These are phyloP conservation scores for Ceratina japonica DNA, from an alignment of 1,140 invertebrate genomes.

Conservation along the genomic window DNA sequence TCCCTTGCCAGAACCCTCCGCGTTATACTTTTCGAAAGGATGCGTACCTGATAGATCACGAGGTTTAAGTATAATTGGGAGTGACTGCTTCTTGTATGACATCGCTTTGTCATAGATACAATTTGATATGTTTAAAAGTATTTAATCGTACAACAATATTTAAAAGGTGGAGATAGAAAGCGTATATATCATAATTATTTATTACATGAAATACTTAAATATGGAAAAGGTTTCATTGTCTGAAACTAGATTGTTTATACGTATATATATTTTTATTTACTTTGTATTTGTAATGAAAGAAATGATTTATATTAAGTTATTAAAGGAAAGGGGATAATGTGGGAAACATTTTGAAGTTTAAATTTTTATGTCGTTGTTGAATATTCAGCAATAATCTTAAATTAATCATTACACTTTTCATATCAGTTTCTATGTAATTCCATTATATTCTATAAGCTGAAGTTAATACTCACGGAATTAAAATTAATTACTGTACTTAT, in stretches of 20 bases:
- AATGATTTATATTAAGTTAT: neutral
- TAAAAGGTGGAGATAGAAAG: neutral
- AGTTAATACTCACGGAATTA: slow-evolving; percentile 16
- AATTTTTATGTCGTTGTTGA: neutral
- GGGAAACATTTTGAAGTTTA: neutral
- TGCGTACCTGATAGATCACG: slow-evolving; percentile 81
- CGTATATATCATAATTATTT: neutral
- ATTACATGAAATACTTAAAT: neutral
- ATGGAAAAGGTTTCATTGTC: neutral
- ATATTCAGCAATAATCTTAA: slow-evolving; percentile 2
- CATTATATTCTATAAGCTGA: slow-evolving; percentile 17
- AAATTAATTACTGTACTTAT: slow-evolving; percentile 18
- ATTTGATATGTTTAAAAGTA: slow-evolving; percentile 9
- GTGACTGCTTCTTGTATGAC: slow-evolving; percentile 11
- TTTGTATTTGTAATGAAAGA: neutral
- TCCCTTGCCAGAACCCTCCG: slow-evolving; percentile 82
- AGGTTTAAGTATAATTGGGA: slow-evolving; percentile 76
- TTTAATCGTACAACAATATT: slow-evolving; percentile 1
- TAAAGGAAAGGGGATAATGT: neutral
- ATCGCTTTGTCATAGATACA: slow-evolving; percentile 14
- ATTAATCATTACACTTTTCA: slow-evolving; percentile 6
- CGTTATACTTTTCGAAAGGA: slow-evolving; percentile 80
- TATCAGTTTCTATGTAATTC: slow-evolving; percentile 16
- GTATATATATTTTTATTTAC: slow-evolving; percentile 18
- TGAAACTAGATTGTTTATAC: neutral